Base-by-base conservation (phyloP, 2,888 invertebrate species). In the Drosophila kambysellisi region DNA sequence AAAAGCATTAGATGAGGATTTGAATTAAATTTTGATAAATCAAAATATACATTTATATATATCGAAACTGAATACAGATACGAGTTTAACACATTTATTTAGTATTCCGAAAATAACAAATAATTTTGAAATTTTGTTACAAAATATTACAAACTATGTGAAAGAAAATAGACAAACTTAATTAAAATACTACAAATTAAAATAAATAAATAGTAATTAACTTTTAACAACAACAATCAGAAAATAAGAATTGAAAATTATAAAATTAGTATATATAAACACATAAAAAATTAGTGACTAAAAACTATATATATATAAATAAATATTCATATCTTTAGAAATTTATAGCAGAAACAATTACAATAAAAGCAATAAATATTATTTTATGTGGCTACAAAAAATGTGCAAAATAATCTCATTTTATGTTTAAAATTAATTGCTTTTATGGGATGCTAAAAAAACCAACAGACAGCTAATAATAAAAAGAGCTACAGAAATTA, bases 81-180 rank as follows among this genome's bases (percentile, higher is more conserved):
- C 43, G 15, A 25, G 30, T 17, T 29, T 9, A 17, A 17, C 30
- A 30, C 17, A 33, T 46, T 46, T 46, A 25, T 46, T 46, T 15
- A 8, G 15, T 8, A 15, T 25, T 46, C 46, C 46, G 46, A 25
- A 46, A 25, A 7, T 4, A 29, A 11, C 3, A 29, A 51, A 41
- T 48, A 39, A 54, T 65, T 54, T 64, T 25, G 29, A 41, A 56
- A 41, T n/a, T 32, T 33, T 20, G 25, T 33, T 48, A 67, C 64
- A 53, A 37, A 52, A 9, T 46, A 17, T 35, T 51, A 52, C 17
- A 43, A 46, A 35, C 17, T n/a, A 39, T 54, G 54, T 9, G n/a
- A 12, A 50, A 8, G 29, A 12, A 35, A 17, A 25, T 17, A 37
- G 17, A 35, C 25, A 17, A 58, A 35, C 4, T 4, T 30, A 12